Evolutionary conservation across 2,888 invertebrate species (phyloP).

Genomic region (Alentia gelatinosa): DNA sequence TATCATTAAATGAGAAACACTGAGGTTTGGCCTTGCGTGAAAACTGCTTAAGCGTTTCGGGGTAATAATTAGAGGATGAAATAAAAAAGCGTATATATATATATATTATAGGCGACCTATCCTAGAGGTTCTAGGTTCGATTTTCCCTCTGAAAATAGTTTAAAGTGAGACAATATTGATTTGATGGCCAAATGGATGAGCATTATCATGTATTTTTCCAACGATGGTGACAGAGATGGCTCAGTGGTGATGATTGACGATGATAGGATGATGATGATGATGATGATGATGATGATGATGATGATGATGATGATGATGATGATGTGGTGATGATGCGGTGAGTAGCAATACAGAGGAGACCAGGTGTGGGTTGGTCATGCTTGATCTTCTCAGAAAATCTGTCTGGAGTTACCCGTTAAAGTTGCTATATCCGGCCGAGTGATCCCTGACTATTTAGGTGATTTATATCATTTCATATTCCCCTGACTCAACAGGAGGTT

Average conservation of each 20-base stretch:
- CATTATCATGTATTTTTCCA: not conserved
- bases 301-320: not conserved
- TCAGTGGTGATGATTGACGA: not conserved
- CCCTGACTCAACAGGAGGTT: too few species aligned
- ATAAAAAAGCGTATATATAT: not conserved
- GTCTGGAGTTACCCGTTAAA: too few species aligned
- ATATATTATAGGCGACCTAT: too few species aligned
- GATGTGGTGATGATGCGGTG: not conserved
- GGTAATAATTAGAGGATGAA: not conserved
- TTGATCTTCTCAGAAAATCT: too few species aligned
- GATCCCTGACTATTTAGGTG: too few species aligned
- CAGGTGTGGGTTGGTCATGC: too few species aligned
- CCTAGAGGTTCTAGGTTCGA: not conserved
- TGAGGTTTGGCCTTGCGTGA: not conserved
- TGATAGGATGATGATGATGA: not conserved
- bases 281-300: not conserved
- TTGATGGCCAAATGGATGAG: not conserved
- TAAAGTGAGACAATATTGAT: not conserved
- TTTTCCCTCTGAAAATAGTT: not conserved
- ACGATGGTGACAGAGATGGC: not conserved
- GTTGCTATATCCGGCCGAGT: too few species aligned
- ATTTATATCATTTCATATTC: too few species aligned
- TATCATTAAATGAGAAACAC: not conserved
- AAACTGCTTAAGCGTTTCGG: constrained; percentile 14
- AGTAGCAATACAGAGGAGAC: too few species aligned